Conservation (phyloP, 2,113 vertebrate genomes). For the Gadus chalcogrammus region DNA sequence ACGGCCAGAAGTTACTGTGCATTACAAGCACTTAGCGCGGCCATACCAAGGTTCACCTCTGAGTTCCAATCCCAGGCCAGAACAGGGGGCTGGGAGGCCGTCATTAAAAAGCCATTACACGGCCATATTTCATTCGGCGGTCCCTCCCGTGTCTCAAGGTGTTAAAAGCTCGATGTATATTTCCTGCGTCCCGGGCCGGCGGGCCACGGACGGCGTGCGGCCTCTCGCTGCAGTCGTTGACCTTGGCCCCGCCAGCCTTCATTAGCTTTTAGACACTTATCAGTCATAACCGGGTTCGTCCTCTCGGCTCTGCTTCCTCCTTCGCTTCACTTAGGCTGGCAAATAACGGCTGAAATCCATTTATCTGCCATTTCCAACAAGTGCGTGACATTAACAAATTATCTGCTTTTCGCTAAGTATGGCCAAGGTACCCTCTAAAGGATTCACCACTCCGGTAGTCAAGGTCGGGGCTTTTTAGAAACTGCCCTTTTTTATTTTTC, state of each 20-base stretch:
- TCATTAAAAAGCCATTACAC: slow-evolving; percentile 84
- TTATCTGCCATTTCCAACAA: slow-evolving; percentile 85
- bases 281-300: slow-evolving; percentile 82
- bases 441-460: slow-evolving; percentile 66
- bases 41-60: slow-evolving; percentile 82
- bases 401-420: slow-evolving; percentile 81
- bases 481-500: slow-evolving; percentile 45
- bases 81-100: slow-evolving; percentile 73
- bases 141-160: slow-evolving; percentile 78
- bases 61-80: slow-evolving; percentile 80
- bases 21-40: slow-evolving; percentile 80
- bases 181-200: slow-evolving; percentile 77
- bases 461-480: slow-evolving; percentile 76
- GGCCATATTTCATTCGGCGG: slow-evolving; percentile 78
- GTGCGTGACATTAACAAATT: slow-evolving; percentile 82
- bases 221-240: slow-evolving; percentile 77
- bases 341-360: slow-evolving; percentile 84
- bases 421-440: slow-evolving; percentile 77
- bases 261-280: slow-evolving; percentile 85
- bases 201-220: slow-evolving; percentile 72
- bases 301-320: slow-evolving; percentile 75
- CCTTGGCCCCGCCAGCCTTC: slow-evolving; percentile 80
- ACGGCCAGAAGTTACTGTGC: slow-evolving; percentile 76
- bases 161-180: slow-evolving; percentile 83
- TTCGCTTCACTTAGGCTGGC: slow-evolving; percentile 80